Percentiles rank a stretch among this genome's conserved stretches.
phyloP scores from a whole-genome alignment of 2,113 vertebrate species.

The Marcusenius ussheri region DNA sequence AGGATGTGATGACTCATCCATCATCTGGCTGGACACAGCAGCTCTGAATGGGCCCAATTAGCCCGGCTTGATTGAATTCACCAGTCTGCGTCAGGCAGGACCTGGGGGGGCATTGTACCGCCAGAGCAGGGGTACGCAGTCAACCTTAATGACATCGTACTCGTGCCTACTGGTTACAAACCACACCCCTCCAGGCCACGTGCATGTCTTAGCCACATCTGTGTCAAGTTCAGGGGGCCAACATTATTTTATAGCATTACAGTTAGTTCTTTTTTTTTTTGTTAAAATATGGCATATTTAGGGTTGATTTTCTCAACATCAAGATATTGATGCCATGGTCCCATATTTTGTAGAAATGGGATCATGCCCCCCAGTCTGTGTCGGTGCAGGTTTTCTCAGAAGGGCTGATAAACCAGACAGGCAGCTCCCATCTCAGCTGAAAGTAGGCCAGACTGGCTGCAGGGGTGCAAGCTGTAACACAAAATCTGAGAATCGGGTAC shows the following conservation, averaged over 20 bases:
- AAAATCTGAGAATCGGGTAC: not conserved
- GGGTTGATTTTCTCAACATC: not conserved
- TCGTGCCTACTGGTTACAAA: not conserved
- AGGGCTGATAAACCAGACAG: not conserved
- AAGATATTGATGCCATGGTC: not conserved
- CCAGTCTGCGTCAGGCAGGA: not conserved
- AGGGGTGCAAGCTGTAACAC: not conserved
- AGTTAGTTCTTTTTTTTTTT: not conserved
- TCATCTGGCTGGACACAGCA: not conserved
- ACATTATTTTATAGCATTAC: not conserved
- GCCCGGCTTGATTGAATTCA: not conserved
- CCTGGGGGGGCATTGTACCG: not conserved
- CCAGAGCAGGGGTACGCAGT: not conserved
- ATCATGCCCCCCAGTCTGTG: not conserved
- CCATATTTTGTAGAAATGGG: not conserved
- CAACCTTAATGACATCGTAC: not conserved
- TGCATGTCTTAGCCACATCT: not conserved
- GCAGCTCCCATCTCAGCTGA: not conserved
- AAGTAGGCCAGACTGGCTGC: not conserved
- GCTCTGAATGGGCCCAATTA: slow-evolving; percentile 8
- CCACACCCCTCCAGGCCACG: not conserved
- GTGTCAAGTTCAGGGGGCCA: not conserved
- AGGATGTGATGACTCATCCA: not conserved
- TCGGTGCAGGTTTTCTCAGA: not conserved
- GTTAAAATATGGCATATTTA: not conserved